Evolutionary conservation across 2,797 vertebrate genomes (phyloP), one percentile per base, ranked within the genome.

Genomic region (Acanthis flammea): DNA sequence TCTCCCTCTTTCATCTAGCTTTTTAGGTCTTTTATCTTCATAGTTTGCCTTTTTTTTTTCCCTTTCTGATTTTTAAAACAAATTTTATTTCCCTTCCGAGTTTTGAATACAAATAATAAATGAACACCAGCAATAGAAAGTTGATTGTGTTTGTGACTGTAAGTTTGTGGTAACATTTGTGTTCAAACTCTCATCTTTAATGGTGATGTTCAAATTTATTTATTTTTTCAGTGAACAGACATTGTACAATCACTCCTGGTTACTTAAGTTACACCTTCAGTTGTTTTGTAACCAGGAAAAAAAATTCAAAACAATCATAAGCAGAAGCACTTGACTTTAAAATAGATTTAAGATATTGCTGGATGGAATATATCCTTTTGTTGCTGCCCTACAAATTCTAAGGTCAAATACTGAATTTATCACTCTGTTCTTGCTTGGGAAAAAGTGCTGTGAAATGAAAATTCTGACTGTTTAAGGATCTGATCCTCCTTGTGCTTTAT

Each of bases 401-500:
- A 91, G 92, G 94, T 94, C 79, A 83, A 86, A 88, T 61, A 68
- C 6, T 90, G 91, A 94, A 88, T 95, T 93, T 91, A 91, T 87
- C 92, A 70, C 78, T 76, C 80, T 88, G 27, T 91, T 92, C 74
- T 76, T 92, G 68, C 75, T 74, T 72, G 87, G 70, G 54, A 81
- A 74, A 92, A 96, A 90, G 35, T 92, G 86, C 93, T 94, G 72
- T 94, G 94, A 94, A 95, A 78, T 90, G 76, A 62, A 96, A 95
- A 86, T 94, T 66, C 28, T 88, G 82, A 75, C 82, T 88, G 58
- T 80, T 94, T 90, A 92, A 95, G 76, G 86, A 86, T 78, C 54
- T 57, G 88, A 74, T 92, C 85, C 76, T 87, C 53, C 39, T 41
- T 60, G 55, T 92, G 73, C 73, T 96, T 94, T 94, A 96, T 84